Evolutionary conservation across 2,888 invertebrate species (phyloP), one percentile per base, ranked within the genome.

Genomic region (Caenorhabditis macrosperma): DNA sequence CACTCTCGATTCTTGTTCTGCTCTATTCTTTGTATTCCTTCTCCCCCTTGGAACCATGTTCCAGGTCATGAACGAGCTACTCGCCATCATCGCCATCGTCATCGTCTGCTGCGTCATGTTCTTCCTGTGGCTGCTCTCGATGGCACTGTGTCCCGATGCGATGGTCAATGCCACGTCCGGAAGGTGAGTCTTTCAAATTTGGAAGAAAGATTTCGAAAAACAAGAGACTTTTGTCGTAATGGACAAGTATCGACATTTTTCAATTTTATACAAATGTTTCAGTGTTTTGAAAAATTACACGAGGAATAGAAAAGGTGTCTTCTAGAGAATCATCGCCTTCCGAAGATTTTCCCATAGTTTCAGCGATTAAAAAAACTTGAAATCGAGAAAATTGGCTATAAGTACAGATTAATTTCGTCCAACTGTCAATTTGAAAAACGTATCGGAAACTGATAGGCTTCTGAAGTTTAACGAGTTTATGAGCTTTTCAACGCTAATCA

Each of bases 101-200:
- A 78, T 89, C 33, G 48, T 89, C 28, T 89, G 89, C 68, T 89
- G 88, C 52, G 74, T 86, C 7, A 86, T 89, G 84, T 89, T 89
- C 69, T 87, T 88, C 69, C 82, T 86, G 5, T 89, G 89, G 88
- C 82, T 88, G 22, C 55, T 88, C 7, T 88, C 88, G 20, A 88
- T 89, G 89, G 89, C 88, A n/a, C 83, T 86, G 20, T 88, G 86
- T 81, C 88, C 87, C 15, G 88, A 88, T 72, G 78, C 85, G 1
- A 86, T 88, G 87, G 88, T 88, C n/a, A 81, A 83, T 59, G 74
- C 86, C 46, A 82, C 87, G 33, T 86, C 87, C 30, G 88, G 87
- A 63, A 81, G 81, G 41, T 76, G 78, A 81, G 85, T 20, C 66
- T 81, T 48, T 9, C 9, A 24, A 12, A 10, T 48, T 48, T 48